These are phyloP conservation scores for Rhea americana DNA, from an alignment of 2,113 vertebrate species.

Conservation along the genomic window DNA sequence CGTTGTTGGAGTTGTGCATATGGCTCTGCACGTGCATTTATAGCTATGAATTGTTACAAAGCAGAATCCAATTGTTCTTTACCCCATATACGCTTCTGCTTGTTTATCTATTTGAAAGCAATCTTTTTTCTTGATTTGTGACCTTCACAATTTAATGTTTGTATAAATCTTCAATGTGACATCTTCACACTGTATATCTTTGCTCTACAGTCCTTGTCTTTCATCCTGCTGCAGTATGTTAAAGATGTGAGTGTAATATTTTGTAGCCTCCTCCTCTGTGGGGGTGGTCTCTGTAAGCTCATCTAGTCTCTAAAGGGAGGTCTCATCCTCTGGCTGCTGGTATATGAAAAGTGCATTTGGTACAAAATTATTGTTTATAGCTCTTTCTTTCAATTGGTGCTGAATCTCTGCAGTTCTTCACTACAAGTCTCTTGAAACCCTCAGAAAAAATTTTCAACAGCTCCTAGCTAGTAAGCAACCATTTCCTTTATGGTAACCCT, in stretches of 20 bases:
- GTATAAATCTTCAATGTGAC: background rate
- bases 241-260: background rate
- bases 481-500: background rate
- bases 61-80: background rate
- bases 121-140: conserved; percentile 18
- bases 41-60: background rate
- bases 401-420: background rate
- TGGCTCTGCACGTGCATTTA: background rate
- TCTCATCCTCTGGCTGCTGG: background rate
- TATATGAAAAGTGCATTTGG: background rate
- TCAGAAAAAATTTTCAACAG: background rate
- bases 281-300: background rate
- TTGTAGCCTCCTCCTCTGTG: background rate
- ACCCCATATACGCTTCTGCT: background rate
- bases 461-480: background rate
- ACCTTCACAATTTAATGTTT: background rate
- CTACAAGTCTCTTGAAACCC: background rate
- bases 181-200: background rate
- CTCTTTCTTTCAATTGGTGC: background rate
- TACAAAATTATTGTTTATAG: background rate
- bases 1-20: background rate
- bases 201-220: background rate
- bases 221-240: background rate
- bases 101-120: background rate
- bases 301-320: background rate